Evolutionary conservation across 1,140 invertebrate genomes (phyloP).

Genomic region (Stenopsyche tienmushanensis): DNA sequence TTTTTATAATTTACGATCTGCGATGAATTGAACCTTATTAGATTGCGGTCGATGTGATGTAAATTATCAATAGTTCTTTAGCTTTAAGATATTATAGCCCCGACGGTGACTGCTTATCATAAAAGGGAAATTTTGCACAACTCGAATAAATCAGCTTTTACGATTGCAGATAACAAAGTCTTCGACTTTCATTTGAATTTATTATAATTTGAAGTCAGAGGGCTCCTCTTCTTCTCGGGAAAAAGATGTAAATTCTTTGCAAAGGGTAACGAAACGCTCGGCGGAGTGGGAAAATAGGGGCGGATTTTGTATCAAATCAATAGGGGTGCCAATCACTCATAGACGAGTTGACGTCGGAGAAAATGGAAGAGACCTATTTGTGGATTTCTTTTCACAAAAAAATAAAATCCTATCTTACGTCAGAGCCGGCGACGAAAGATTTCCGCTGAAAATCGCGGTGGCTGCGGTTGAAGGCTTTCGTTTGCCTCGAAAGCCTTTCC

Average conservation of each 20-base stretch:
- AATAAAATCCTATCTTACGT: no score
- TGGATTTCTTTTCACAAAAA: neutral
- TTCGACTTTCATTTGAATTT: conserved; percentile 32
- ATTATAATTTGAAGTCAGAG: conserved; percentile 23
- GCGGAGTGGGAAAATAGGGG: neutral
- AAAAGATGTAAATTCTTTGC: neutral
- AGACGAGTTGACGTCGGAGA: neutral
- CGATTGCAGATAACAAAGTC: conserved; percentile 22
- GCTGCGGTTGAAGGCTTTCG: neutral
- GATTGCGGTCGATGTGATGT: no score
- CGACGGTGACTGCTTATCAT: conserved; percentile 18
- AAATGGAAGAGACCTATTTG: conserved; percentile 1
- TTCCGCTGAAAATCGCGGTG: neutral
- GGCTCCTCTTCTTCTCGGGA: neutral
- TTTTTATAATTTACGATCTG: no score
- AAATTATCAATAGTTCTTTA: no score
- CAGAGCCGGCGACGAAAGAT: neutral
- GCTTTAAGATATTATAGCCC: no score
- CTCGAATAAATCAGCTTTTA: conserved; percentile 28
- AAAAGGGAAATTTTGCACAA: conserved; percentile 23
- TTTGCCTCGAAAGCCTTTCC: neutral
- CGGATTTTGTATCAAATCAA: conserved; percentile 18
- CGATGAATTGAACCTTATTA: no score
- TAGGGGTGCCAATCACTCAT: conserved; percentile 19
- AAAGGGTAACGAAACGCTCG: neutral